Conservation (phyloP, 2,888 invertebrate genomes). For the Eupsilia transversa region DNA sequence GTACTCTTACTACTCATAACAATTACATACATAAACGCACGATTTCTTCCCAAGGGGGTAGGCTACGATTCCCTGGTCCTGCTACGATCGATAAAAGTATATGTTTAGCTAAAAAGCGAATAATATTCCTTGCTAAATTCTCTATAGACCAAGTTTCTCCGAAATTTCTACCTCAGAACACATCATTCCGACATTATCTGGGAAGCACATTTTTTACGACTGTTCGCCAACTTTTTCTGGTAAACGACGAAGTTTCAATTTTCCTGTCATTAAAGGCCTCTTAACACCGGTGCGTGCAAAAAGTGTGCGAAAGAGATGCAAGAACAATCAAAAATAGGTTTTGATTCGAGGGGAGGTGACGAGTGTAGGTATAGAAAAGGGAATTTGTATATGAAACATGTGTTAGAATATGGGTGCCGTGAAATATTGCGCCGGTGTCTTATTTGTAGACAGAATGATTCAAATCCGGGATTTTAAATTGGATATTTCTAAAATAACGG, state of each 20-base stretch:
- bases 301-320: conserved; percentile 70
- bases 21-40: background rate
- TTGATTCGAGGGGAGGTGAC: conserved; percentile 72
- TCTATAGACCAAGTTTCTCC: background rate
- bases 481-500: too few species aligned
- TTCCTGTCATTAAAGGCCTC: conserved; percentile 88
- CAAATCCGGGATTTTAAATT: background rate
- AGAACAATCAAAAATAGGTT: conserved; percentile 84
- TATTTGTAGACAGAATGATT: conserved; percentile 9
- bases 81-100: background rate
- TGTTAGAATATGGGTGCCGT: conserved; percentile 28
- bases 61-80: too few species aligned
- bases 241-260: conserved; percentile 84
- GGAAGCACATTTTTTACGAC: conserved; percentile 80
- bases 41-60: background rate
- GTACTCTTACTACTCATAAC: background rate
- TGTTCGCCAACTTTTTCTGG: conserved; percentile 78
- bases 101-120: background rate
- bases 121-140: background rate
- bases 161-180: conserved; percentile 64
- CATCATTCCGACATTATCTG: conserved; percentile 81
- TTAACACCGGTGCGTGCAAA: conserved; percentile 77
- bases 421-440: conserved; percentile 35
- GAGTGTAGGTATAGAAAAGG: conserved; percentile 26
- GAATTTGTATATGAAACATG: conserved; percentile 47